Percentiles rank a stretch among this genome's conserved stretches.
Evolutionary conservation across 2,797 vertebrate species (phyloP).

Genomic region (Podarcis siculus): DNA sequence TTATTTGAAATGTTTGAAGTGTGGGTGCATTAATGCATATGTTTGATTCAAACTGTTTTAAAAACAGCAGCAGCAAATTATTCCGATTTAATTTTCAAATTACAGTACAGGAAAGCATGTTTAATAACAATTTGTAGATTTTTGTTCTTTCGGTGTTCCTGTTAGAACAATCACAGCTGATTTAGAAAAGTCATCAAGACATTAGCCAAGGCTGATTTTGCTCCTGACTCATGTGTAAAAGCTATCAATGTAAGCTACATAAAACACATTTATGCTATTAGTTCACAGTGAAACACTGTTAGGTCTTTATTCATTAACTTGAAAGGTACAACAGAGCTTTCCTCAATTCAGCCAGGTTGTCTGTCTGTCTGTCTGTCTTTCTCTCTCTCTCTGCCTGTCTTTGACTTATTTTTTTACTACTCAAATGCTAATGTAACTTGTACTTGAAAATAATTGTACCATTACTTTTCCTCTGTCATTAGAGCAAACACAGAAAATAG

Average conservation of each 20-base stretch:
- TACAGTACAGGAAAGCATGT: background rate
- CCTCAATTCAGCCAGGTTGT: slow-evolving; percentile 45
- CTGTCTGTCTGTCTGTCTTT: no score
- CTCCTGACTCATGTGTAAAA: slow-evolving; percentile 55
- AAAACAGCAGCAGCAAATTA: background rate
- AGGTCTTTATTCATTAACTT: slow-evolving; percentile 49
- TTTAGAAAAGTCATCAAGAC: slow-evolving; percentile 46
- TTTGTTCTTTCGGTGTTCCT: slow-evolving; percentile 39
- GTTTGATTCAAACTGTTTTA: background rate
- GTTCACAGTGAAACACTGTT: slow-evolving; percentile 42
- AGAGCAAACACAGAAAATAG: background rate
- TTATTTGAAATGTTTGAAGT: background rate
- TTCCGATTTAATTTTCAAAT: background rate
- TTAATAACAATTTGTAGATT: slow-evolving; percentile 3
- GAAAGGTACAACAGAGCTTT: slow-evolving; percentile 44
- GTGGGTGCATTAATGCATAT: no score
- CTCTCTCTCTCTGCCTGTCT: background rate
- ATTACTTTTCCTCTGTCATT: slow-evolving; percentile 16
- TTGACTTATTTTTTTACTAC: slow-evolving; percentile 34
- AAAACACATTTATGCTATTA: background rate
- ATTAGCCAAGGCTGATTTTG: slow-evolving; percentile 55
- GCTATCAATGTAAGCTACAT: slow-evolving; percentile 43
- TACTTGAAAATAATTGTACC: background rate
- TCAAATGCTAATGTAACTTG: slow-evolving; percentile 25
- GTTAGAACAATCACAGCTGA: slow-evolving; percentile 30